Evolutionary conservation across 2,888 invertebrate genomes (phyloP).

Genomic region (Noctua fimbriata): DNA sequence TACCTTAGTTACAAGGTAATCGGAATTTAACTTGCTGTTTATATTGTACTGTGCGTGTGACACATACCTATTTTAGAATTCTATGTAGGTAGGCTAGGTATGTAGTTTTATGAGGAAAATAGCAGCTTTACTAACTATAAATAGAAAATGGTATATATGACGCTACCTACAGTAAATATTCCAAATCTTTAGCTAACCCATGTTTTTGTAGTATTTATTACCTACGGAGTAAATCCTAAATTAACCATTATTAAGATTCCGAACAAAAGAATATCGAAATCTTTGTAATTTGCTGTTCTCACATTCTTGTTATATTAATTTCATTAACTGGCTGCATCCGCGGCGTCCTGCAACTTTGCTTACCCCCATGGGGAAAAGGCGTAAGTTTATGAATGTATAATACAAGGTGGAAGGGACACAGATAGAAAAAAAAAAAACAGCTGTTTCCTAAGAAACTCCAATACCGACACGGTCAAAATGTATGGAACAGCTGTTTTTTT

Average conservation of each 20-base stretch:
- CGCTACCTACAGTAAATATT: background rate
- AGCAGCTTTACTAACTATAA: background rate
- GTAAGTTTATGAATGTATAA: background rate
- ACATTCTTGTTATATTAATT: background rate
- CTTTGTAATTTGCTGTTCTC: background rate
- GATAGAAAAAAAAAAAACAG: too few species aligned
- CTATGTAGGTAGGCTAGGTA: background rate
- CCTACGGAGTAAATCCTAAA: background rate
- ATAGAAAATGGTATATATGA: background rate
- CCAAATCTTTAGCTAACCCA: background rate
- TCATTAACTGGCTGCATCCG: background rate
- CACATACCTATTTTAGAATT: constrained; percentile 1
- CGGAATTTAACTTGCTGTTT: background rate
- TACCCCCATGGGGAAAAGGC: background rate
- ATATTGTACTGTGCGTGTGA: background rate
- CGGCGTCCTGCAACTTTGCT: background rate
- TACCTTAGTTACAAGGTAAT: background rate
- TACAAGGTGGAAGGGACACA: too few species aligned
- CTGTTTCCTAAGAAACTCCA: too few species aligned
- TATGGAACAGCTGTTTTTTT: too few species aligned
- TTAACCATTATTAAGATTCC: background rate
- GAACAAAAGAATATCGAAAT: background rate
- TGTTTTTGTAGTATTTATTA: background rate
- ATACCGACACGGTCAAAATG: too few species aligned
- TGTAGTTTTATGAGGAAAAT: constrained; percentile 17